A percentile compares a stretch with the other conserved stretches of the same genome.
Evolutionary conservation across 1,140 invertebrate genomes (phyloP).

Genomic region (Medauroidea extradentata): DNA sequence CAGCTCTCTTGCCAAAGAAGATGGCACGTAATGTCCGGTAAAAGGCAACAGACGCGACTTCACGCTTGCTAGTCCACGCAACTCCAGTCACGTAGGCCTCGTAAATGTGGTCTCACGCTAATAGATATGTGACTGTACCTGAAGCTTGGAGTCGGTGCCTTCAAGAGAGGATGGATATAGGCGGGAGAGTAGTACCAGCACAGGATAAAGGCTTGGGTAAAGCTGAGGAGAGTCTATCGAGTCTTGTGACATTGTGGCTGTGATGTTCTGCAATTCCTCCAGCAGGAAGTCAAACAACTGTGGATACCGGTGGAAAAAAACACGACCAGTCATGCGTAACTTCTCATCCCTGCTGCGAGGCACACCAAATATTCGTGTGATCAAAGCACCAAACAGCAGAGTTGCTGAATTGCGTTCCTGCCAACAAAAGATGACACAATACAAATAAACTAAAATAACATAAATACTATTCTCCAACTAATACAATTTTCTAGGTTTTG

Average conservation of each 20-base stretch:
- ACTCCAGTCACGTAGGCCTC: too few relatives aligned
- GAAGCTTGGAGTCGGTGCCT: constrained; percentile 57
- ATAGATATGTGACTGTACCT: constrained; percentile 45
- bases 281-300: constrained; percentile 73
- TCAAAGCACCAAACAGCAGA: constrained; percentile 76
- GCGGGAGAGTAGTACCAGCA: constrained; percentile 71
- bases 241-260: constrained; percentile 39
- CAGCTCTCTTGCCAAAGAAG: too few relatives aligned
- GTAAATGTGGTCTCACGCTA: too few relatives aligned
- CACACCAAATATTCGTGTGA: constrained; percentile 87
- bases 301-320: constrained; percentile 85
- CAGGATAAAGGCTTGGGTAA: constrained; percentile 60
- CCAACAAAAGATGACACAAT: background rate
- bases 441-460: too few relatives aligned
- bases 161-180: constrained; percentile 71
- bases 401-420: constrained; percentile 84
- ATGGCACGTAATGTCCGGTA: too few relatives aligned
- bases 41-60: too few relatives aligned
- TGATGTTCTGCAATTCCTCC: constrained; percentile 50
- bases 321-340: constrained; percentile 50
- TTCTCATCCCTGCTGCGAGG: constrained; percentile 43
- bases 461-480: constrained; percentile 13
- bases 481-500: too few relatives aligned
- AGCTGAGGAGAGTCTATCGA: constrained; percentile 15
- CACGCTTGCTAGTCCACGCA: too few relatives aligned